Percentiles rank a stretch among this genome's conserved stretches.
These are phyloP conservation scores for Mesaphorura yosii DNA, from an alignment of 1,140 invertebrate species.

Conservation along the genomic window DNA sequence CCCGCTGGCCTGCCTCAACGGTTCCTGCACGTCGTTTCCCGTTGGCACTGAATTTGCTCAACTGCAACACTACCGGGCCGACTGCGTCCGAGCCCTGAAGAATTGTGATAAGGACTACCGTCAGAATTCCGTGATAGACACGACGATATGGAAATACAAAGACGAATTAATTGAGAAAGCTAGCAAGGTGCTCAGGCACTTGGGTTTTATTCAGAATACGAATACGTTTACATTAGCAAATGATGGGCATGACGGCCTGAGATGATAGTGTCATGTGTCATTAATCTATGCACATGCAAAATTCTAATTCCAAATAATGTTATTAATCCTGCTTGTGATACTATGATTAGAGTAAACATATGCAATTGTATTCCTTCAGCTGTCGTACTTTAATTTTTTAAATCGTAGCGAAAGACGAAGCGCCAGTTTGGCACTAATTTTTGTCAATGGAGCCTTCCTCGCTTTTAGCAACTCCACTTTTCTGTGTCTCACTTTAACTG, in stretches of 20 bases:
- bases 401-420: no score
- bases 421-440: no score
- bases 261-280: conserved; percentile 1
- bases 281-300: neutral
- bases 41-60: conserved; percentile 72
- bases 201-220: conserved; percentile 23
- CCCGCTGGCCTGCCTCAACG: conserved; percentile 72
- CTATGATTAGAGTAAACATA: no score
- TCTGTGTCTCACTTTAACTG: no score
- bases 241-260: conserved; percentile 13
- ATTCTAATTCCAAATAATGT: no score
- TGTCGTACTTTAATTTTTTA: no score
- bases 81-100: conserved; percentile 78
- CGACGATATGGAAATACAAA: conserved; percentile 61
- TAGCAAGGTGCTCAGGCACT: conserved; percentile 12
- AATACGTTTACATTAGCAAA: conserved; percentile 3
- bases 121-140: conserved; percentile 68
- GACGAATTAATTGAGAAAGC: conserved; percentile 26
- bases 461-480: no score
- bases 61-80: conserved; percentile 82
- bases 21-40: conserved; percentile 72
- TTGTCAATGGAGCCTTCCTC: no score
- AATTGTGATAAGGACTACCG: conserved; percentile 71
- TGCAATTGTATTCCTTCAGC: no score
- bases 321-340: no score